Percentiles rank a stretch among this genome's conserved stretches.
These are phyloP conservation scores for Uloborus plumipes DNA, from an alignment of 2,888 invertebrate genomes.

Conservation along the genomic window DNA sequence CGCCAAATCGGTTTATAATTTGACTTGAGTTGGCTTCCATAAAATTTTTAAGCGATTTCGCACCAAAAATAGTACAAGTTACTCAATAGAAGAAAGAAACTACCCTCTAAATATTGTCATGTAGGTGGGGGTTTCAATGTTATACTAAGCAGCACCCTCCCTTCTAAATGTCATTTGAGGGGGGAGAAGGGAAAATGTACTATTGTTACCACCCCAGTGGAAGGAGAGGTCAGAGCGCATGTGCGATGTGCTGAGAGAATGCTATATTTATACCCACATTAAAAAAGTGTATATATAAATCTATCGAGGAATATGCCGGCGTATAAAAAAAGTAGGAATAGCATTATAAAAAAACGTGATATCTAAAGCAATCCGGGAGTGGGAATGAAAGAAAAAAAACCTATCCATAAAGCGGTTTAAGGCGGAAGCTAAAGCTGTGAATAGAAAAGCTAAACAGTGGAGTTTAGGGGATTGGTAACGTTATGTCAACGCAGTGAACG, in stretches of 20 bases:
- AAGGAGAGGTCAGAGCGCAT: constrained; percentile 56
- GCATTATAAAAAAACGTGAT: constrained; percentile 37
- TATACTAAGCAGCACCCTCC: constrained; percentile 27
- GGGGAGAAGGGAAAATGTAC: constrained; percentile 17
- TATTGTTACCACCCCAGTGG: constrained; percentile 27
- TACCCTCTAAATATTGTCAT: constrained; percentile 56
- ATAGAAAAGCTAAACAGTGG: constrained; percentile 58
- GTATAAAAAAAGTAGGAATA: constrained; percentile 51
- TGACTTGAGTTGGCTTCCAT: no score
- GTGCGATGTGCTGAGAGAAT: constrained; percentile 22
- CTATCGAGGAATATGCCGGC: constrained; percentile 39
- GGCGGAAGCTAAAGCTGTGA: constrained; percentile 58
- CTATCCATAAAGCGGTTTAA: constrained; percentile 60
- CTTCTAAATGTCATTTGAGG: constrained; percentile 42
- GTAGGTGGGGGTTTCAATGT: constrained; percentile 28
- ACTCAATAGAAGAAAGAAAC: no score
- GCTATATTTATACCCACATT: constrained; percentile 62
- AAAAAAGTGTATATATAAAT: constrained; percentile 41
- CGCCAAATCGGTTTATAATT: no score
- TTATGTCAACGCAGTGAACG: constrained; percentile 62
- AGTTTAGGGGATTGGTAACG: constrained; percentile 62
- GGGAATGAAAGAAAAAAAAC: neutral
- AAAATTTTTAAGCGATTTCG: no score
- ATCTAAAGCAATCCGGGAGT: constrained; percentile 36
- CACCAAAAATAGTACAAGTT: no score